A percentile compares a stretch with the other conserved stretches of the same genome.
Conservation (phyloP, 2,113 vertebrate species). For the Salvator merianae region DNA sequence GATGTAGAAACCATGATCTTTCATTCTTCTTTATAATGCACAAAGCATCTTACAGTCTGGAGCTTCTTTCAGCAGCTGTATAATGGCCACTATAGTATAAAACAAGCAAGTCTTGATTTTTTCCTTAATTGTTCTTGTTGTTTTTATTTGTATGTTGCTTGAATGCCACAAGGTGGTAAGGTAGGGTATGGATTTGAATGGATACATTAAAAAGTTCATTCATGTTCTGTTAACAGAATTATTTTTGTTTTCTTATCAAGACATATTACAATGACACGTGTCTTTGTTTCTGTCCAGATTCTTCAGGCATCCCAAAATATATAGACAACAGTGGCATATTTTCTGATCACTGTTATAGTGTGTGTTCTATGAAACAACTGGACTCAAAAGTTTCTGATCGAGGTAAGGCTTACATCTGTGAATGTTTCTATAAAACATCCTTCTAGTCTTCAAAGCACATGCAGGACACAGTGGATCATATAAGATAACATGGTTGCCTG, state of each 20-base stretch:
- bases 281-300: conserved; percentile 65
- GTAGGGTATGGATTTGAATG: not conserved
- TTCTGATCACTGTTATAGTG: conserved; percentile 83
- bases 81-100: too few species aligned
- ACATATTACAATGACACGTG: not conserved
- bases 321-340: conserved; percentile 82
- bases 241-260: not conserved
- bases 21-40: not conserved
- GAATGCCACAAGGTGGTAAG: not conserved
- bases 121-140: too few species aligned
- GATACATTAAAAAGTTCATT: not conserved
- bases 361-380: conserved; percentile 81
- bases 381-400: conserved; percentile 75
- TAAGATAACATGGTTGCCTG: too few species aligned
- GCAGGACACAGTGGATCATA: not conserved
- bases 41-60: not conserved
- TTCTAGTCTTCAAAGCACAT: not conserved
- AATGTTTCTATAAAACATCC: not conserved
- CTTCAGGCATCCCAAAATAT: conserved; percentile 76
- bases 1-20: not conserved
- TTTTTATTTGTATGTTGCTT: not conserved
- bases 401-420: conserved; percentile 61
- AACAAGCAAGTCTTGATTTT: too few species aligned
- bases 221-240: not conserved
- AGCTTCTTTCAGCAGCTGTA: not conserved